Evolutionary conservation across 2,888 invertebrate genomes (phyloP), one percentile per base, ranked within the genome.

Genomic region (Mallateleia sp.): DNA sequence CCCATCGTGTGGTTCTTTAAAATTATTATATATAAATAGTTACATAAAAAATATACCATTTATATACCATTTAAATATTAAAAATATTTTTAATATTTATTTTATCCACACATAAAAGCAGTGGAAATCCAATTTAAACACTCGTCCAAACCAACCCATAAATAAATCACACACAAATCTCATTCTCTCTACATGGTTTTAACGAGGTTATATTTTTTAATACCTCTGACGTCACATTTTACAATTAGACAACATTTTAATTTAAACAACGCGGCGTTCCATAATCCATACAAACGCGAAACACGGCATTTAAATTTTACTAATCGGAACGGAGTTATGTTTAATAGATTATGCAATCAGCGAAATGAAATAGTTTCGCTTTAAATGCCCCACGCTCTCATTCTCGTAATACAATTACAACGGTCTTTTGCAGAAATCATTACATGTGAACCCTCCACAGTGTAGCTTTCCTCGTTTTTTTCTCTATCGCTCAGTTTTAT

Each of bases 341-440:
- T 42, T 42, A 42, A 42, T 42, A 42, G 42, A 15, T 42, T 42
- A 42, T 42, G 11, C 42, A 42, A 42, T 42, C 42, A 42, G 42
- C 42, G 42, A 42, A 42, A 42, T 42, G 42, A 42, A 42, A 42
- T 11, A n/a, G 42, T 42, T 42, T 42, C 42, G 42, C n/a, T 42
- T 42, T 42, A 42, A 42, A 42, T 42, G 42, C 42, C 3, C 42
- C 11, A n/a, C 42, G n/a, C 42, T 42, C n/a, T 14, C n/a, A 14
- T 42, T 42, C 42, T 5, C n/a, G 11, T 42, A 42, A 42, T 14
- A 42, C 42, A 42, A 42, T 42, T 42, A 42, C 42, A 42, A 11
- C 42, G n/a, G 42, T n/a, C 42, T 56, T 56, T 56, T 56, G 28
- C n/a, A 15, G 56, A 28, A 56, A 56, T n/a, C 18, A 28, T 42